Base-by-base conservation (phyloP, 92 coral and sea anemone genomes). In the Scolanthus callimorphus region DNA sequence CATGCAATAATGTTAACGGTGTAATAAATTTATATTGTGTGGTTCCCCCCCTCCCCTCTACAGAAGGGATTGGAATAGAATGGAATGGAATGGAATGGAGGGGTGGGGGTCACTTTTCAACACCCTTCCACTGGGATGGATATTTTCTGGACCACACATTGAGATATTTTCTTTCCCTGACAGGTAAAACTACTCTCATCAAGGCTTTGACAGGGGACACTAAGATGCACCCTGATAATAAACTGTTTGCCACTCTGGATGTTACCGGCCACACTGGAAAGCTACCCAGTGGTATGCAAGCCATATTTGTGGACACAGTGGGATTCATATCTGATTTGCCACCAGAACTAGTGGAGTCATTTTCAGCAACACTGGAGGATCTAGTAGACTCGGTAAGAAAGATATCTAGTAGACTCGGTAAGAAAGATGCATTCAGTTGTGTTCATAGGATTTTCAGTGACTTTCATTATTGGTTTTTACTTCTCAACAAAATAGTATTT, bases 301-400 rank as follows among this genome's bases (percentile, higher is more conserved):
- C 77, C 0, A 66, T 94, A 50, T 94, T 89, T 60, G 63, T 94
- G 0, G 99, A 94, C 49, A 94, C 99, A 13, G 88, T 94, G 22
- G 99, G 99, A 9, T 89, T 94, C 76, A 73, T 94, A 49, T 88
- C 99, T 6, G 99, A 94, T 62, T 68, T 94, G 15, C 97, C 99
- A 8, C 96, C 91, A 19, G 97, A 94, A 34, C 74, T 94, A 20
- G 99, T 94, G 8, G 99, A 89, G 51, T 94, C 99, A 6, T 92
- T 92, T 59, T 84, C 98, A 44, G 96, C 89, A 47, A 92, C 98
- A 0, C 52, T 92, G 31, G 96, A 92, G 63, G 98, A 92, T 74
- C 82, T 92, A 20, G 75, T 73, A 19, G 78, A 84, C 26, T 80
- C 96, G 28, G 98, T 92, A 81, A 77, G 15, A 30, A 45, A n/a